phyloP scores from a whole-genome alignment of 1,140 invertebrate species.

The Cataglyphis hispanica region DNA sequence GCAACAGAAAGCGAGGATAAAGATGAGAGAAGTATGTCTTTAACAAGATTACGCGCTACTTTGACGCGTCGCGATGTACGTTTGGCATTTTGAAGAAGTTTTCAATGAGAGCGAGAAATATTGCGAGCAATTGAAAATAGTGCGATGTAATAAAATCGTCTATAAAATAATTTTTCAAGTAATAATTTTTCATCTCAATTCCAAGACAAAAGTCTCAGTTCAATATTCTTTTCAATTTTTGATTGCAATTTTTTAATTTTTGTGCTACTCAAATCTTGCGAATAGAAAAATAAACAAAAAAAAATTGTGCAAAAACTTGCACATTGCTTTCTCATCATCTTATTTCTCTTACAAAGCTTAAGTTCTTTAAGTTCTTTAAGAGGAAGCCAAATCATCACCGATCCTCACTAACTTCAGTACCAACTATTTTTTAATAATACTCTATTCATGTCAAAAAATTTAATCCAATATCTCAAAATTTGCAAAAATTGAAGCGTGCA shows the following conservation, averaged over 20 bases:
- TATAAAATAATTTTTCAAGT: too few relatives aligned
- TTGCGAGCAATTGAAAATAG: background rate
- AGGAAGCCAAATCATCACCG: too few relatives aligned
- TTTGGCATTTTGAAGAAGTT: slow-evolving; percentile 7
- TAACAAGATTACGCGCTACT: slow-evolving; percentile 18
- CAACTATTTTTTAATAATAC: too few relatives aligned
- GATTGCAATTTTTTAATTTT: background rate
- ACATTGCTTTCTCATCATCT: too few relatives aligned
- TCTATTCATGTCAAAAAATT: too few relatives aligned
- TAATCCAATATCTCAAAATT: too few relatives aligned
- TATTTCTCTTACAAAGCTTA: too few relatives aligned
- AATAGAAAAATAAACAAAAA: background rate
- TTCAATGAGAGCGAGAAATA: background rate
- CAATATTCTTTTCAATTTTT: background rate
- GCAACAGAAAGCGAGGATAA: background rate
- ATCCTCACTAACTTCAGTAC: too few relatives aligned
- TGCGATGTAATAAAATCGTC: background rate
- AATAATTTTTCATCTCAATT: background rate
- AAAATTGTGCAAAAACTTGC: too few relatives aligned
- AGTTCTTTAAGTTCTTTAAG: too few relatives aligned
- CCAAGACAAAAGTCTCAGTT: background rate
- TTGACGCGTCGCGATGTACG: background rate
- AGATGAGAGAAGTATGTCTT: slow-evolving; percentile 5
- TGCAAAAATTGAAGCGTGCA: too few relatives aligned
- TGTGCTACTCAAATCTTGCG: background rate